Conservation (phyloP, 2,888 invertebrate genomes). For the Pachydiplax longipennis region DNA sequence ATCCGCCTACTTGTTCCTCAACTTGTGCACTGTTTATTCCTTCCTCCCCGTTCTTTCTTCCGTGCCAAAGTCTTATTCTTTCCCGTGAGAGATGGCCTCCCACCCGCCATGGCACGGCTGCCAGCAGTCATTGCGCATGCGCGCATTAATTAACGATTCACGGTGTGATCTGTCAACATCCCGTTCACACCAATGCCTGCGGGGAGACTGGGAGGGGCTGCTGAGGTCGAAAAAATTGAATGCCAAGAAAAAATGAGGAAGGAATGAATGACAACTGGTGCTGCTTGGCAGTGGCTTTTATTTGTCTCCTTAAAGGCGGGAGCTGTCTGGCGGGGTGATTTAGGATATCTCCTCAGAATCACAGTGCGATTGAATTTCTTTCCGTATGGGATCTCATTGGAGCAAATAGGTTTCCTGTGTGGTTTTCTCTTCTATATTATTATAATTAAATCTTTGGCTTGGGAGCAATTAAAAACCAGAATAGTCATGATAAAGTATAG, state of each 20-base stretch:
- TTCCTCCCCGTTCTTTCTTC: background rate
- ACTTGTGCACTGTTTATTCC: background rate
- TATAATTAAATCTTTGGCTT: too few species aligned
- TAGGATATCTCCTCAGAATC: too few species aligned
- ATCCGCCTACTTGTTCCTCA: background rate
- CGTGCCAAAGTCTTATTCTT: background rate
- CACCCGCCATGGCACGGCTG: background rate
- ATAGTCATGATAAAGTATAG: too few species aligned
- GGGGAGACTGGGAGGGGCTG: background rate
- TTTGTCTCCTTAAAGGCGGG: background rate
- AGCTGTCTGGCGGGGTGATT: too few species aligned
- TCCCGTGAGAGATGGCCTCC: background rate
- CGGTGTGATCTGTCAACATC: slow-evolving; percentile 8
- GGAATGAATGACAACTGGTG: background rate
- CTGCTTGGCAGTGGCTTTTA: background rate
- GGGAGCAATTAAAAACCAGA: too few species aligned
- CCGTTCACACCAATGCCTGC: background rate
- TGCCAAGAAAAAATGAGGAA: background rate
- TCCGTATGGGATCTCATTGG: too few species aligned
- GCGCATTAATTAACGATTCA: slow-evolving; percentile 7
- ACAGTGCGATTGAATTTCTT: too few species aligned
- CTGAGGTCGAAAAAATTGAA: background rate
- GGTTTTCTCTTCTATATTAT: too few species aligned
- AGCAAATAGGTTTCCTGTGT: too few species aligned
- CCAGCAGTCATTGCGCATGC: background rate